Percentiles rank a stretch among this genome's conserved stretches.
phyloP scores from a whole-genome alignment of 2,888 invertebrate genomes.

The Pedicia rivosa region DNA sequence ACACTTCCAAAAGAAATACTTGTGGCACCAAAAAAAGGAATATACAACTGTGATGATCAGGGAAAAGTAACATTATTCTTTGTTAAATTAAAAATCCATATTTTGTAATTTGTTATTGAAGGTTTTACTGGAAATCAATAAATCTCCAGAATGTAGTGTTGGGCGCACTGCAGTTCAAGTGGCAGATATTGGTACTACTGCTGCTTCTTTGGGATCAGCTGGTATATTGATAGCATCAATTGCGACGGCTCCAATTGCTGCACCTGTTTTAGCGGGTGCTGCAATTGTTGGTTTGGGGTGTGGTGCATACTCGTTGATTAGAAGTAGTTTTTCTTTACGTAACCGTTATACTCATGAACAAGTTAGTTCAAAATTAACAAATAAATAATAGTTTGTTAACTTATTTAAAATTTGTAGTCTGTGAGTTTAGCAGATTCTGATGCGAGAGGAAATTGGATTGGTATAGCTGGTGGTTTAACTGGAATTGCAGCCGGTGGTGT shows the following conservation, averaged over 20 bases:
- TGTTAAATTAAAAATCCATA: neutral
- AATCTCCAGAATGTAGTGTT: conserved; percentile 1
- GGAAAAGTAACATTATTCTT: conserved; percentile 8
- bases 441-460: conserved; percentile 22
- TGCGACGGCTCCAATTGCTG: neutral
- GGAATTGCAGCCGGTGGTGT: conserved; percentile 20
- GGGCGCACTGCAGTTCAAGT: neutral
- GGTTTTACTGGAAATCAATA: conserved; percentile 3
- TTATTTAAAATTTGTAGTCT: neutral
- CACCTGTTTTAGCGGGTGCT: conserved; percentile 8
- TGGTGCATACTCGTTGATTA: conserved; percentile 16
- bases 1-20: conserved; percentile 30
- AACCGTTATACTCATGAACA: conserved; percentile 21
- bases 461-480: conserved; percentile 18
- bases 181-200: neutral
- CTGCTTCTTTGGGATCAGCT: neutral
- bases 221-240: neutral
- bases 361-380: neutral
- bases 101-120: neutral
- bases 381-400: neutral
- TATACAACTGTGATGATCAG: conserved; percentile 17
- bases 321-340: conserved; percentile 17
- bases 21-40: conserved; percentile 30
- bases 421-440: conserved; percentile 13
- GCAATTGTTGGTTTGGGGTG: conserved; percentile 15